A percentile compares a stretch with the other conserved stretches of the same genome.
phyloP scores from a whole-genome alignment of 2,888 invertebrate species.

The Calameuta filiformis region DNA sequence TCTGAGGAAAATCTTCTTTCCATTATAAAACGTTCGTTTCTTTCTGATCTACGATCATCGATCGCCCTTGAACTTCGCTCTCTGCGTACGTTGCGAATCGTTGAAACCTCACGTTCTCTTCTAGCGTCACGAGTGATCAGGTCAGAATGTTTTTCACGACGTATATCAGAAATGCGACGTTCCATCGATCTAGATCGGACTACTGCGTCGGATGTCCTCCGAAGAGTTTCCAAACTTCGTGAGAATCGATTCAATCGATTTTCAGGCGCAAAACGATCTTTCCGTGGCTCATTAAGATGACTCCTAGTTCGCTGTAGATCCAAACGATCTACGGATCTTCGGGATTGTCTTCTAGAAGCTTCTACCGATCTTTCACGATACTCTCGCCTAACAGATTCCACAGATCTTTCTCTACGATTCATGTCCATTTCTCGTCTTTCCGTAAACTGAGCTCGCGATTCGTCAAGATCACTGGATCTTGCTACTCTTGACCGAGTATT shows the following conservation, averaged over 20 bases:
- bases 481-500: not conserved
- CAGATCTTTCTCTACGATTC: not conserved
- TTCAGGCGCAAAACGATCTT: not conserved
- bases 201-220: not conserved
- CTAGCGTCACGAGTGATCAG: not conserved
- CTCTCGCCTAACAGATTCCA: not conserved
- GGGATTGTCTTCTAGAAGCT: not conserved
- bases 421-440: conserved; percentile 10
- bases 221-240: not conserved
- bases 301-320: not conserved
- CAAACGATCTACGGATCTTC: not conserved
- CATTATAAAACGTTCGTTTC: not conserved
- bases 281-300: not conserved
- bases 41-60: conserved; percentile 5
- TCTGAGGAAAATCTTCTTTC: not conserved
- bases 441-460: conserved; percentile 3
- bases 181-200: not conserved
- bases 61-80: not conserved
- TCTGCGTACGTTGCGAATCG: not conserved
- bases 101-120: not conserved
- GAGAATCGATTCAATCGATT: not conserved
- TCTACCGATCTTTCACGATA: conserved; percentile 13
- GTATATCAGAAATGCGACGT: not conserved
- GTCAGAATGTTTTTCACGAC: not conserved
- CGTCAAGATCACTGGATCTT: not conserved